Percentiles rank a stretch among this genome's conserved stretches.
Evolutionary conservation across 2,113 vertebrate species (phyloP).

Genomic region (Talpa occidentalis): DNA sequence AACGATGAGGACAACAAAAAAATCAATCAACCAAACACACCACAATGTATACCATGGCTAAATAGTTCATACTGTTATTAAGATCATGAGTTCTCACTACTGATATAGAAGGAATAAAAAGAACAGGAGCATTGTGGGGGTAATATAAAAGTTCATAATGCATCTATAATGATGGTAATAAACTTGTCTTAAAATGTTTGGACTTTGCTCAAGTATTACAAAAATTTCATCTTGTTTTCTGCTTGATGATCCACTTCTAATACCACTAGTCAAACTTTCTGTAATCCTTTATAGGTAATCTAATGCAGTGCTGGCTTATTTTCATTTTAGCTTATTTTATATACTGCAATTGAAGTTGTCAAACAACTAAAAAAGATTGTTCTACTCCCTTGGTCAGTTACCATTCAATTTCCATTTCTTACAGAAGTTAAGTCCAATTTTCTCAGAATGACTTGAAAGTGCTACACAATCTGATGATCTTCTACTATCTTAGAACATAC

Average conservation of each 20-base stretch:
- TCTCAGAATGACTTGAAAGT: not conserved
- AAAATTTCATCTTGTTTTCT: not conserved
- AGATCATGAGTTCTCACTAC: not conserved
- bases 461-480: not conserved
- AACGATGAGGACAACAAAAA: not conserved
- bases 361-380: not conserved
- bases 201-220: not conserved
- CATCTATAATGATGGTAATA: not conserved
- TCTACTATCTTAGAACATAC: not conserved
- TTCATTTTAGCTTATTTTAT: not conserved
- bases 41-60: not conserved
- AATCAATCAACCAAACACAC: not conserved
- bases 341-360: not conserved
- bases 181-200: conserved; percentile 10
- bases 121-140: not conserved
- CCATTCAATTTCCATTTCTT: not conserved
- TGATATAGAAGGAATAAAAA: not conserved
- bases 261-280: not conserved
- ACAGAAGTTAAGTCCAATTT: not conserved
- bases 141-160: not conserved
- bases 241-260: not conserved
- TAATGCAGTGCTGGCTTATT: not conserved
- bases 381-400: not conserved
- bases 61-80: not conserved
- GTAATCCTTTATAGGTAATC: not conserved